Evolutionary conservation across 1,140 invertebrate genomes (phyloP).

Genomic region (Lordiphosa mommai): DNA sequence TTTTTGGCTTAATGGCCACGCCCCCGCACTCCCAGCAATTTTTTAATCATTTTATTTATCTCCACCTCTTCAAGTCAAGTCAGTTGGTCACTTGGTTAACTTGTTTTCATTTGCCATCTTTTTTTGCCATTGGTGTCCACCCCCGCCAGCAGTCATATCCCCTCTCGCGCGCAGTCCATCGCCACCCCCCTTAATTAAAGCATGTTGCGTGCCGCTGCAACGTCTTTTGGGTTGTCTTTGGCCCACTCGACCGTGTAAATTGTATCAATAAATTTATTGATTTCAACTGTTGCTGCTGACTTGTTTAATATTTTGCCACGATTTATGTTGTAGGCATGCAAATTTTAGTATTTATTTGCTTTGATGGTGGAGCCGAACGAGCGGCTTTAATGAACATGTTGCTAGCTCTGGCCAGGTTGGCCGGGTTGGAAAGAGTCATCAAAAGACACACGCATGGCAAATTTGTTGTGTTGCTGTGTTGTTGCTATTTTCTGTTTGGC

Average conservation of each 20-base stretch:
- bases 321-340: constrained; percentile 73
- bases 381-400: constrained; percentile 67
- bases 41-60: no score
- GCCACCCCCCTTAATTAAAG: constrained; percentile 69
- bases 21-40: no score
- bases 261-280: constrained; percentile 78
- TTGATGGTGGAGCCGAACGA: constrained; percentile 32
- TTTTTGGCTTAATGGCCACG: constrained; percentile 4
- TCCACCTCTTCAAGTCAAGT: constrained; percentile 32
- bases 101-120: constrained; percentile 29
- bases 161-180: neutral
- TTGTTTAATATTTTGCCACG: constrained; percentile 77
- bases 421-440: constrained; percentile 52
- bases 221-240: constrained; percentile 1
- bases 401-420: constrained; percentile 28
- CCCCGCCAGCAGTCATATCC: constrained; percentile 10
- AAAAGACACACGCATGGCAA: constrained; percentile 48
- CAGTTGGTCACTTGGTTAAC: constrained; percentile 40
- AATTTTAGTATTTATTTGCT: constrained; percentile 67
- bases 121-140: constrained; percentile 36
- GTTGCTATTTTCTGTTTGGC: no score
- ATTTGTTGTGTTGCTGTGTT: constrained; percentile 31
- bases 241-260: constrained; percentile 54
- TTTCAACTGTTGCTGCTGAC: constrained; percentile 77
- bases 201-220: constrained; percentile 27